These are phyloP conservation scores for Colostygia pectinataria DNA, from an alignment of 2,888 invertebrate species.

Conservation along the genomic window DNA sequence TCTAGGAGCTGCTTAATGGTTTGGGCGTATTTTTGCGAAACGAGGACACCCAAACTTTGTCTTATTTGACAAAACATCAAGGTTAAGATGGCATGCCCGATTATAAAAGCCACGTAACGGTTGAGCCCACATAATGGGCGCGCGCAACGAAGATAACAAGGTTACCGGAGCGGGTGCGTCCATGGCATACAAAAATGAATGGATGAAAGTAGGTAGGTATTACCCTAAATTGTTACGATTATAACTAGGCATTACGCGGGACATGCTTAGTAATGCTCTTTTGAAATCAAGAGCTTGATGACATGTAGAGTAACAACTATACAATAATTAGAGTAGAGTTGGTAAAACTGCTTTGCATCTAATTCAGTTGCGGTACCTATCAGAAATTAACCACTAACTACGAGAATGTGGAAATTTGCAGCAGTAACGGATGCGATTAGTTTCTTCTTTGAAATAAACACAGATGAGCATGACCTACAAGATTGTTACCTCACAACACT, in stretches of 20 bases:
- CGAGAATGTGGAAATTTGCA: too few species aligned
- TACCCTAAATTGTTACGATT: constrained; percentile 25
- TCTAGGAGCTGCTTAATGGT: neutral
- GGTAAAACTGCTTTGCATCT: neutral
- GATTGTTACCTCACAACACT: constrained; percentile 6
- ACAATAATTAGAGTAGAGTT: too few species aligned
- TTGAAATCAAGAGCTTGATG: constrained; percentile 15
- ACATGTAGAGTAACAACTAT: too few species aligned
- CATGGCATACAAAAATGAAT: constrained; percentile 51
- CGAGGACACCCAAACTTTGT: constrained; percentile 16
- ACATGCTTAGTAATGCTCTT: constrained; percentile 19
- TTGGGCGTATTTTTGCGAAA: constrained; percentile 10
- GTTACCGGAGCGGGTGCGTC: constrained; percentile 60
- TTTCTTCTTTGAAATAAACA: neutral
- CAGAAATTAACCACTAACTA: too few species aligned
- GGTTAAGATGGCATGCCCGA: constrained; percentile 42
- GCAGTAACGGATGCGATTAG: too few species aligned
- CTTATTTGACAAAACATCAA: constrained; percentile 20
- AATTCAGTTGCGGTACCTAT: too few species aligned
- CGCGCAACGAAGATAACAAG: constrained; percentile 64
- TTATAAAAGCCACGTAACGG: constrained; percentile 63
- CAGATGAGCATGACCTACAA: constrained; percentile 16
- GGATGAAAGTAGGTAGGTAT: constrained; percentile 20
- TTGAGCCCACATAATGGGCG: constrained; percentile 42
- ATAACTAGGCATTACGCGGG: constrained; percentile 23